phyloP scores from a whole-genome alignment of 2,797 vertebrate species.

The Sciaenops ocellatus region DNA sequence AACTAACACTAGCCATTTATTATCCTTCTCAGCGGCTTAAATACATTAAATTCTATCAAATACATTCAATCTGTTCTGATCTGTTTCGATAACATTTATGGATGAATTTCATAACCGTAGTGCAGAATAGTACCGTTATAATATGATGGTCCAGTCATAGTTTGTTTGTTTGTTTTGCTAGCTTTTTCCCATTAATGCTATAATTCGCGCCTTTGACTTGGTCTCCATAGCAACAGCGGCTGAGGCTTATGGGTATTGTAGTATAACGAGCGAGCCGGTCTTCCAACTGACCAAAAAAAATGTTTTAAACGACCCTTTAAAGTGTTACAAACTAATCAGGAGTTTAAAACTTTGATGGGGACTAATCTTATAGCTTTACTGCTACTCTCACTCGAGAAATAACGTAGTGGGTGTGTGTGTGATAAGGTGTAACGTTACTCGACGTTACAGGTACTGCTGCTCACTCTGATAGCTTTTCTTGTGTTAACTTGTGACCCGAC shows the following conservation, averaged over 20 bases:
- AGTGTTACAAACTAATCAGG: no score
- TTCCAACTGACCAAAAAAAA: not conserved
- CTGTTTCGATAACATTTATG: no score
- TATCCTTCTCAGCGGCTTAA: not conserved
- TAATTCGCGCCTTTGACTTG: not conserved
- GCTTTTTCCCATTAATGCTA: no score
- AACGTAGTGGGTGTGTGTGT: not conserved
- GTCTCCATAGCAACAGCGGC: conserved; percentile 3
- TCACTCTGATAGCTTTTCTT: not conserved
- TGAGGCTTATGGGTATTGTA: conserved; percentile 40
- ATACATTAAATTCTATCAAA: not conserved
- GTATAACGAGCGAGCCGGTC: not conserved
- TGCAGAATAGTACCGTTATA: not conserved
- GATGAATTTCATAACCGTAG: not conserved
- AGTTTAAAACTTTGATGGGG: not conserved
- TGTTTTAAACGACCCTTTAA: not conserved
- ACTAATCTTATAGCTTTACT: no score
- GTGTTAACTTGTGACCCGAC: conserved; percentile 6
- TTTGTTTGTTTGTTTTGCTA: not conserved
- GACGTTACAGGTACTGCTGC: not conserved
- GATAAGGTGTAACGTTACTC: not conserved
- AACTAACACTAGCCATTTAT: not conserved
- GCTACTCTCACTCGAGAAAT: no score
- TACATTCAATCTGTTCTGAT: not conserved
- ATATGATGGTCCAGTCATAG: not conserved